Conservation (phyloP, 2,113 vertebrate species). For the Grus americana region DNA sequence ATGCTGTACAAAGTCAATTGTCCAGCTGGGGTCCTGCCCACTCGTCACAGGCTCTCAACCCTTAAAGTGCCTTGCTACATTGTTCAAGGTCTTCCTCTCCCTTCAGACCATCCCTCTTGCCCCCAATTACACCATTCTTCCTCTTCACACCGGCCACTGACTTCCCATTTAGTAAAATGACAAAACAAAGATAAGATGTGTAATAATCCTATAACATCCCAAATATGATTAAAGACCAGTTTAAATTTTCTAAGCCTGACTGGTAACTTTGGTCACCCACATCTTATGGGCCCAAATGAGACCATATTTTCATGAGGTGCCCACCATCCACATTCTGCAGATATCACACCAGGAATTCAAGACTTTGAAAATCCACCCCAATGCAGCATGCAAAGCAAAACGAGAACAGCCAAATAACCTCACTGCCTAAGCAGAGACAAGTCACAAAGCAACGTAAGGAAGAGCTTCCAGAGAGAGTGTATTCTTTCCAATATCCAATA, state of each 20-base stretch:
- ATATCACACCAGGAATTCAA: not conserved
- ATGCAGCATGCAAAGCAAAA: not conserved
- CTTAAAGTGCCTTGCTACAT: slow-evolving; percentile 29
- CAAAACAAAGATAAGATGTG: not conserved
- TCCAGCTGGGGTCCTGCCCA: slow-evolving; percentile 20
- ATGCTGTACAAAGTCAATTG: slow-evolving; percentile 39
- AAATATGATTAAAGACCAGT: rapidly evolving
- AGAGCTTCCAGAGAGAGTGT: not conserved
- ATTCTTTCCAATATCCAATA: not conserved
- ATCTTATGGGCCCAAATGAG: not conserved
- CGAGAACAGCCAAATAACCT: not conserved
- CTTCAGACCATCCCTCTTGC: not conserved
- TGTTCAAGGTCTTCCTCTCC: slow-evolving; percentile 32
- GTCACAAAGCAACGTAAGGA: not conserved
- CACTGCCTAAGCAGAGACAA: not conserved
- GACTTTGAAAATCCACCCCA: not conserved
- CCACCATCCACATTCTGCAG: not conserved
- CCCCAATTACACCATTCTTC: slow-evolving; percentile 10
- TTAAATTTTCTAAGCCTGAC: not conserved
- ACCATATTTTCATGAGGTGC: not conserved
- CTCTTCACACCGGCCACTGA: not conserved
- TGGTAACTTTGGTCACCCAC: not conserved
- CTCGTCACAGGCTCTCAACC: not conserved
- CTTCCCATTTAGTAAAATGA: not conserved
- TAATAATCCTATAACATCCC: not conserved